Percentiles rank a stretch among this genome's conserved stretches.
phyloP scores from a whole-genome alignment of 2,888 invertebrate genomes.

The Acanthosepion pharaonis region DNA sequence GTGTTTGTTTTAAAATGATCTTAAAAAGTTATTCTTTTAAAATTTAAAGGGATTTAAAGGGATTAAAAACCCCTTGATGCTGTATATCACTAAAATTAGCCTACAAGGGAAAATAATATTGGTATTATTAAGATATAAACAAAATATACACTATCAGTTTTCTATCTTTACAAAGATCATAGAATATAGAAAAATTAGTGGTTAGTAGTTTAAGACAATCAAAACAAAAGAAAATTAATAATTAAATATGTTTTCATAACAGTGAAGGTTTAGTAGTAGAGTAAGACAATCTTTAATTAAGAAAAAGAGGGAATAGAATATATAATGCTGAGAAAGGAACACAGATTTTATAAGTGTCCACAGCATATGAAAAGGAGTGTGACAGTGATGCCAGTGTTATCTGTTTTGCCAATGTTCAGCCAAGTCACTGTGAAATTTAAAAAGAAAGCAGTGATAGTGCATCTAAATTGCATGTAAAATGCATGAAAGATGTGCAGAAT shows the following conservation, averaged over 20 bases:
- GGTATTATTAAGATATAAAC: background rate
- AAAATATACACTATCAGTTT: background rate
- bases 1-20: too few relatives aligned
- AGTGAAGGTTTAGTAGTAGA: background rate
- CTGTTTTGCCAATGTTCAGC: slow-evolving; percentile 11
- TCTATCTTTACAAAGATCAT: background rate
- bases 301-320: background rate
- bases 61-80: too few relatives aligned
- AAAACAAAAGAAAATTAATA: background rate
- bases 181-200: background rate
- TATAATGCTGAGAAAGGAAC: background rate
- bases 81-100: background rate
- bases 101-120: background rate
- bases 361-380: background rate
- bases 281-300: background rate
- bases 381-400: background rate
- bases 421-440: background rate
- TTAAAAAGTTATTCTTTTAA: too few relatives aligned
- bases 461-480: background rate
- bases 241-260: background rate
- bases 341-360: background rate
- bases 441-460: background rate
- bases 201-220: background rate
- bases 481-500: background rate
- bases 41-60: too few relatives aligned